phyloP scores from a whole-genome alignment of 2,113 vertebrate genomes.

The human region GRCh38 chr6:154286001-154286500 shows the following conservation, averaged over 20 bases:
- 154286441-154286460: not conserved
- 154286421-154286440: not conserved
- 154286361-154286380: not conserved
- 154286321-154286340: no score
- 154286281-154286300: no score
- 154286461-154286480: not conserved
- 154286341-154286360: no score
- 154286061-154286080: constrained; percentile 1
- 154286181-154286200: no score
- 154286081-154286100: not conserved
- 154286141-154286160: not conserved
- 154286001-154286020: constrained; percentile 18
- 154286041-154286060: not conserved
- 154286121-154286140: not conserved
- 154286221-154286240: no score
- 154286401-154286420: not conserved
- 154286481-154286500: not conserved
- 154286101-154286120: not conserved
- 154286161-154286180: not conserved
- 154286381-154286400: not conserved
- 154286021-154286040: constrained; percentile 68
- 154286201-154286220: no score
- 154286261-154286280: no score
- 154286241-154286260: no score
- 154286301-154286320: no score